phyloP scores from a whole-genome alignment of 37 sponge, comb jelly and placozoan genomes.

The Halichondria panicea region DNA sequence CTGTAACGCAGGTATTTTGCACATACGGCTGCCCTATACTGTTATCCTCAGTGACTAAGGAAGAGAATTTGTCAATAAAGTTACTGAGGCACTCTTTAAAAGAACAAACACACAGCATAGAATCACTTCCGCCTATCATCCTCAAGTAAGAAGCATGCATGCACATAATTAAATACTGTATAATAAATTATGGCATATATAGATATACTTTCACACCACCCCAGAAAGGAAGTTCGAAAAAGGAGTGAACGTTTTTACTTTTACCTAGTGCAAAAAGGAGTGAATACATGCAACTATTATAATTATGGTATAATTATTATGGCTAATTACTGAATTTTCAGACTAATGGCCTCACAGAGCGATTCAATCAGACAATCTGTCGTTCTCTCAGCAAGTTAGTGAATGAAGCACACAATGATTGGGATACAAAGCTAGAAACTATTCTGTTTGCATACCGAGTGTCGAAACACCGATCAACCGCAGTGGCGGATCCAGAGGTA shows the following conservation, averaged over 20 bases:
- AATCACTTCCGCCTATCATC: constrained; percentile 33
- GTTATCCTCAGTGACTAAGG: constrained; percentile 32
- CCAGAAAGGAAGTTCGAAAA: no score
- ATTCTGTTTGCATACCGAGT: constrained; percentile 32
- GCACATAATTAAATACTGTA: neutral
- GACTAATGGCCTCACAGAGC: constrained; percentile 50
- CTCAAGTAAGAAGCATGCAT: constrained; percentile 47
- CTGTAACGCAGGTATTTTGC: constrained; percentile 5
- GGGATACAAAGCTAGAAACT: constrained; percentile 48
- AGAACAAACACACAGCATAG: constrained; percentile 24
- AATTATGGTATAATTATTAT: neutral
- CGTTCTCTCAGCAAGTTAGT: constrained; percentile 24
- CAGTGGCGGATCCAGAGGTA: no score
- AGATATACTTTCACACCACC: neutral
- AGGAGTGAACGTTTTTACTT: no score
- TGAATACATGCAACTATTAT: neutral
- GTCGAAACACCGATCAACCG: constrained; percentile 34
- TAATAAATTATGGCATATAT: neutral
- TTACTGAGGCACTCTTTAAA: constrained; percentile 10
- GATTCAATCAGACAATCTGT: constrained; percentile 29
- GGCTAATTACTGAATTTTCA: no score
- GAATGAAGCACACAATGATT: constrained; percentile 35
- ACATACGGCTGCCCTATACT: constrained; percentile 25
- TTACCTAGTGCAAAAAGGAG: no score
- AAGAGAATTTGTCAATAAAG: constrained; percentile 44